Evolutionary conservation across 2,797 vertebrate genomes (phyloP), one percentile per base, ranked within the genome.

Genomic region (Liasis olivaceus): DNA sequence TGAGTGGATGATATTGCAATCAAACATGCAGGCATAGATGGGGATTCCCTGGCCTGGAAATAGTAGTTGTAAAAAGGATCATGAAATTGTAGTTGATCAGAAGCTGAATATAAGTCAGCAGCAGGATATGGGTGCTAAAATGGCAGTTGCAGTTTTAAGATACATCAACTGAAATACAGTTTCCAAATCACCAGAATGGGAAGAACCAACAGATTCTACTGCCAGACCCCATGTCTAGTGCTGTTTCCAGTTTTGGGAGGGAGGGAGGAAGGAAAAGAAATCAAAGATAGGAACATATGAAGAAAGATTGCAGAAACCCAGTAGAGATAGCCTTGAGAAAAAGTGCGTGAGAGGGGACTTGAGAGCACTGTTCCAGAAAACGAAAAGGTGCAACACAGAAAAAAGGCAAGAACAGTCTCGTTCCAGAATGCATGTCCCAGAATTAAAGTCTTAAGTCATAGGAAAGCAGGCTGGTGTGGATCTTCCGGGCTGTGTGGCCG

Each of bases 41-140:
- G 95, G 88, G 92, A 93, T 95, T 96, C 95, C 95, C 95, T 96
- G 93, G 94, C 92, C 94, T 60, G 59, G 59, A 60, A 60, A 60
- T 20, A 20, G 59, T 17, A 17, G 14, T 3, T 60, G 17, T 60
- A 15, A 20, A 69, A 94, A 69, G 66, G 0, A 64, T 94, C 92
- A 91, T 93, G 94, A 95, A 95, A 97, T 85, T 72, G 15, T 92
- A 92, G 93, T 95, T 91, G n/a, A 69, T 89, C 91, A 94, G 91
- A 96, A 96, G 94, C 89, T 92, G 94, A 96, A 94, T 84, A 87
- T 0, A 0, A 95, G 59, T 91, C 94, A 89, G 93, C 62, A 26
- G 69, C 92, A 59, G 63, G 20, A 69, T n/a, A 54, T 95, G 96
- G 63, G 11, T 66, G 28, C 26, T 66, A n/a, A 66, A 66, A n/a